Conservation (phyloP, 1,140 invertebrate genomes). For the Hycleus cichorii region DNA sequence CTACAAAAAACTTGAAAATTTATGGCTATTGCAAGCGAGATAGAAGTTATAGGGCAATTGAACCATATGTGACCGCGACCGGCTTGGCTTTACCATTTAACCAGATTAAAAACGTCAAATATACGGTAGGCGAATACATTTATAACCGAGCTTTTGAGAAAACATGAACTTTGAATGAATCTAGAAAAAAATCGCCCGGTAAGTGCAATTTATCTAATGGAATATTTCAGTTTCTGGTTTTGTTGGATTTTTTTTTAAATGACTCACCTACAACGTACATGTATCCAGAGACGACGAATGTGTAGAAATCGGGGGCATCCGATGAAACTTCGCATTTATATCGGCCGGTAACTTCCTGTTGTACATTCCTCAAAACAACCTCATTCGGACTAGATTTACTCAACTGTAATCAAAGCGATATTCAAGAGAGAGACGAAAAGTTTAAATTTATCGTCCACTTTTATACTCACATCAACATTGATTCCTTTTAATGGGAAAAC, state of each 20-base stretch:
- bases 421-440: conserved; percentile 1
- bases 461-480: conserved; percentile 62
- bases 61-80: conserved; percentile 15
- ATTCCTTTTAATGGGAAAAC: conserved; percentile 56
- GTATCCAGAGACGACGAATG: conserved; percentile 51
- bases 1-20: background rate
- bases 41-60: conserved; percentile 13
- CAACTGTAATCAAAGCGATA: conserved; percentile 42
- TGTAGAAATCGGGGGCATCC: conserved; percentile 63
- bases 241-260: background rate
- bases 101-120: background rate
- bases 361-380: conserved; percentile 60
- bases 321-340: conserved; percentile 70
- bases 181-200: background rate
- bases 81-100: background rate
- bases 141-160: background rate
- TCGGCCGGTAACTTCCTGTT: conserved; percentile 54
- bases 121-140: background rate
- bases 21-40: conserved; percentile 5
- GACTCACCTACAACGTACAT: conserved; percentile 68
- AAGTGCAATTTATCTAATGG: background rate
- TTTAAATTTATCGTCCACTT: background rate
- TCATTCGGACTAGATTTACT: conserved; percentile 53
- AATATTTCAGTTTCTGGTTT: background rate
- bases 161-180: background rate